These are phyloP conservation scores for Pachyseris speciosa DNA, from an alignment of 64 coral and sea anemone genomes.

Conservation along the genomic window DNA sequence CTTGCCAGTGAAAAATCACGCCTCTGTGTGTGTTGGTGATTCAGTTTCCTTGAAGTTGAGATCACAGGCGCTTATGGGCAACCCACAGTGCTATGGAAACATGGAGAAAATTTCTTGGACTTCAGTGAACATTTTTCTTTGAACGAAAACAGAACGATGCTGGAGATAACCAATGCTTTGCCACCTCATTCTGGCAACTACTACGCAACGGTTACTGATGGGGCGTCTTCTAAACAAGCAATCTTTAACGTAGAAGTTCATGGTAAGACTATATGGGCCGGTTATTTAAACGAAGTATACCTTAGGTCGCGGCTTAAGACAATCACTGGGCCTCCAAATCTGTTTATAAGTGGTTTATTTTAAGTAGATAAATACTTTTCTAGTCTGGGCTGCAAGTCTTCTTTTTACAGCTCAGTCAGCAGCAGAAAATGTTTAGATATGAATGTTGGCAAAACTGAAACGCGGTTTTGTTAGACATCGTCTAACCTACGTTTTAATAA, in stretches of 20 bases:
- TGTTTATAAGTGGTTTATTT: too few species aligned
- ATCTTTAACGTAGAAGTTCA: not conserved
- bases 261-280: slow-evolving; percentile 3
- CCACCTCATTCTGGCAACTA: slow-evolving; percentile 14
- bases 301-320: too few species aligned
- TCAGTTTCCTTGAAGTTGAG: not conserved
- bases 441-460: too few species aligned
- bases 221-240: not conserved
- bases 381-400: too few species aligned
- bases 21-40: not conserved
- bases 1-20: not conserved
- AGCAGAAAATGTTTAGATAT: too few species aligned
- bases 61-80: not conserved
- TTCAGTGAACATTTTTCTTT: slow-evolving; percentile 6
- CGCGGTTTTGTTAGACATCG: too few species aligned
- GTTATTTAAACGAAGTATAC: too few species aligned
- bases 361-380: too few species aligned
- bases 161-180: not conserved
- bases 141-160: not conserved
- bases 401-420: too few species aligned
- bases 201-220: not conserved
- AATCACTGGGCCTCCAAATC: too few species aligned
- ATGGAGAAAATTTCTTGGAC: slow-evolving; percentile 6
- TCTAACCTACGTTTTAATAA: too few species aligned
- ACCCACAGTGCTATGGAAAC: not conserved